A percentile compares a stretch with the other conserved stretches of the same genome.
Evolutionary conservation across 2,888 invertebrate species (phyloP).

Genomic region (Athalia cordata): DNA sequence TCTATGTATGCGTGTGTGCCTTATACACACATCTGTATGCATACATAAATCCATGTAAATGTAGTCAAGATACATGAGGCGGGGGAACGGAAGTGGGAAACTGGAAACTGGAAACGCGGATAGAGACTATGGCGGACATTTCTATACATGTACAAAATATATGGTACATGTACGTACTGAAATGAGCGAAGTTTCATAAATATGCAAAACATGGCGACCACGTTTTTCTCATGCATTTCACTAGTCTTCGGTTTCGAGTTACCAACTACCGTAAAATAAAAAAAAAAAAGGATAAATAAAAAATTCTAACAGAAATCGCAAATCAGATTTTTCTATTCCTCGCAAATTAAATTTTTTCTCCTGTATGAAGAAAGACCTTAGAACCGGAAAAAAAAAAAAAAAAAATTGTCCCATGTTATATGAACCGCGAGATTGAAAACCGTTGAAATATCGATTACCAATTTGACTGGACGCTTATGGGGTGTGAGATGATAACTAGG

Average conservation of each 20-base stretch:
- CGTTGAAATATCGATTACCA: too few species aligned
- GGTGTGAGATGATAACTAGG: background rate
- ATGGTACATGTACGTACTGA: background rate
- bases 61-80: conserved; percentile 30
- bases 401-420: too few species aligned
- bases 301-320: too few species aligned
- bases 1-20: background rate
- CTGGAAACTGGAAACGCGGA: too few species aligned
- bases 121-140: too few species aligned
- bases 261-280: background rate
- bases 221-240: conserved; percentile 29
- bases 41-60: conserved; percentile 17
- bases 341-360: background rate
- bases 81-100: too few species aligned
- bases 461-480: background rate
- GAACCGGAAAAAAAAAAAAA: background rate
- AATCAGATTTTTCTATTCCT: too few species aligned
- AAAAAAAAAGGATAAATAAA: background rate
- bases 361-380: too few species aligned
- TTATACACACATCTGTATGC: background rate
- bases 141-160: too few species aligned
- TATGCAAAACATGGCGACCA: conserved; percentile 34
- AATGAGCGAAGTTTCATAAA: conserved; percentile 42
- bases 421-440: too few species aligned
- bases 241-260: background rate